Evolutionary conservation across 2,888 invertebrate genomes (phyloP).

Genomic region (Platycheirus rosarum): DNA sequence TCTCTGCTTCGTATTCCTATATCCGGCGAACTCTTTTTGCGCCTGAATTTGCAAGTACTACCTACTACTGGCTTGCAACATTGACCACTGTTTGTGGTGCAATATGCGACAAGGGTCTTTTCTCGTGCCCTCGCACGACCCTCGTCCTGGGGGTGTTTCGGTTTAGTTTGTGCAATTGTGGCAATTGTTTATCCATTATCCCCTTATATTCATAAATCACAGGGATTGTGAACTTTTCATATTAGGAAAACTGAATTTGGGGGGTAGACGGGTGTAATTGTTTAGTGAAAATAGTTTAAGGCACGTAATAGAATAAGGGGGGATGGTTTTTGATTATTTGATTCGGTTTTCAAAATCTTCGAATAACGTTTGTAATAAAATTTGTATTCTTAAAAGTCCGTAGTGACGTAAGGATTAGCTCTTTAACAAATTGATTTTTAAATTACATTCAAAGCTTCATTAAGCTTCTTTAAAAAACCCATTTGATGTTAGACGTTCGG

Average conservation of each 20-base stretch:
- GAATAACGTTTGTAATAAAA: too few species aligned
- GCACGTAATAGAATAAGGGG: too few species aligned
- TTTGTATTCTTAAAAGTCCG: too few species aligned
- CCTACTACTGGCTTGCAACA: constrained; percentile 47
- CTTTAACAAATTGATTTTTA: too few species aligned
- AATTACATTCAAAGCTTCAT: too few species aligned
- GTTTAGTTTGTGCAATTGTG: constrained; percentile 67
- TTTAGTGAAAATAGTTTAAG: constrained; percentile 32
- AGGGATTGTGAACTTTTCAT: constrained; percentile 71
- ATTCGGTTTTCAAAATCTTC: too few species aligned
- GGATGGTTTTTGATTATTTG: too few species aligned
- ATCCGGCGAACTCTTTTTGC: constrained; percentile 40
- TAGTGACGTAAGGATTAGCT: too few species aligned
- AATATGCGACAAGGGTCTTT: too few species aligned
- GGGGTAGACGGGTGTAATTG: constrained; percentile 41
- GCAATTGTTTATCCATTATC: constrained; percentile 76
- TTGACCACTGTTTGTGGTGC: constrained; percentile 54
- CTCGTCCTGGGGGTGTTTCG: constrained; percentile 16
- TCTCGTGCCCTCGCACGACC: constrained; percentile 16
- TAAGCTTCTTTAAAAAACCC: too few species aligned
- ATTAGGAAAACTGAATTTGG: constrained; percentile 54
- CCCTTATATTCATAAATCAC: constrained; percentile 71
- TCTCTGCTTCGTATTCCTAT: constrained; percentile 14
- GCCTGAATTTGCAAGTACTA: constrained; percentile 2
- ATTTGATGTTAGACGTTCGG: too few species aligned